A percentile compares a stretch with the other conserved stretches of the same genome.
phyloP scores from a whole-genome alignment of 2,113 vertebrate species.

The Camelus dromedarius region DNA sequence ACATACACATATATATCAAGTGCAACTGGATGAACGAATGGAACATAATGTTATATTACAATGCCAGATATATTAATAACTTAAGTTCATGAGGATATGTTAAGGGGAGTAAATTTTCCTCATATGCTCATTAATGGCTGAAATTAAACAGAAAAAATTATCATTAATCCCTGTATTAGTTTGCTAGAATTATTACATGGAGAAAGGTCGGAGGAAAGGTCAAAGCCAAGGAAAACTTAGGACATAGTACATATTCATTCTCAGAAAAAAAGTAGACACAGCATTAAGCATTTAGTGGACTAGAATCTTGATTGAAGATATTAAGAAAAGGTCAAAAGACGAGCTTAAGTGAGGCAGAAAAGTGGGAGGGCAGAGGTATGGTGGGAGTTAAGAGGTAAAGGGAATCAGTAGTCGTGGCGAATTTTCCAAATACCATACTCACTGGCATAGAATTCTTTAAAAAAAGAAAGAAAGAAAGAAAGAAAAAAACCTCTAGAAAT shows the following conservation, averaged over 20 bases:
- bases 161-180: not conserved
- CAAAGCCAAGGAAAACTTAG: not conserved
- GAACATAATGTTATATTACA: not conserved
- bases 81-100: not conserved
- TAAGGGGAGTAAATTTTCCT: not conserved
- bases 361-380: not conserved
- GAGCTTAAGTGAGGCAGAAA: accelerated
- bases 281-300: not conserved
- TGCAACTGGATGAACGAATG: not conserved
- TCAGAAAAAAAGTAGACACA: not conserved
- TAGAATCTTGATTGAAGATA: not conserved
- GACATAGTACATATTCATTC: not conserved
- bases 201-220: not conserved
- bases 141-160: not conserved
- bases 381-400: not conserved
- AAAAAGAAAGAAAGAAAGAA: not conserved
- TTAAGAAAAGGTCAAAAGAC: not conserved
- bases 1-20: not conserved
- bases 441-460: not conserved
- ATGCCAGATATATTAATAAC: not conserved
- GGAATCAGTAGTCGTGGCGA: not conserved
- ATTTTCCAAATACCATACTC: not conserved
- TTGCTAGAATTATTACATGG: not conserved
- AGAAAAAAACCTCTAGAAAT: not conserved
- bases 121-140: not conserved